phyloP scores from a whole-genome alignment of 2,797 vertebrate genomes.

The Microchirus variegatus region DNA sequence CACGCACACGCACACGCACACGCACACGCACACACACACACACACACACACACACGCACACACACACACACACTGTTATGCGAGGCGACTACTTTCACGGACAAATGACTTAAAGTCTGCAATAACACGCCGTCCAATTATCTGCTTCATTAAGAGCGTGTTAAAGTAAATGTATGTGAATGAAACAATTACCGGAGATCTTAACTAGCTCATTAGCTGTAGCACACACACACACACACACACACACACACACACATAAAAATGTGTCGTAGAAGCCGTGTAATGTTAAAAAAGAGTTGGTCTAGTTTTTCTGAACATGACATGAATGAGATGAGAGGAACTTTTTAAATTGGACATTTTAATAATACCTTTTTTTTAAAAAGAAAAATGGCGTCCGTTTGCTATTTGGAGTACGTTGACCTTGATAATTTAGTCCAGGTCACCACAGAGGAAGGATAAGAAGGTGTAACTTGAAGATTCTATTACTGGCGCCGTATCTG shows the following conservation, averaged over 20 bases:
- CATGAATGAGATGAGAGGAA: no score
- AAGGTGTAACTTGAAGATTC: no score
- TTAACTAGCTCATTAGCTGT: constrained; percentile 1
- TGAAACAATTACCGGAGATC: constrained; percentile 1
- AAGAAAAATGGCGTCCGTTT: no score
- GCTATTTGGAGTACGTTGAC: no score
- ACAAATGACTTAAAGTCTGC: constrained; percentile 11
- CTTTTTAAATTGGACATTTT: no score
- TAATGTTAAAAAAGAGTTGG: constrained; percentile 26
- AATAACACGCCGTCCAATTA: background rate
- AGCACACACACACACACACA: no score
- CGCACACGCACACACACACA: constrained; percentile 4
- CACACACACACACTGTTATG: no score
- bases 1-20: background rate
- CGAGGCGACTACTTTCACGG: background rate
- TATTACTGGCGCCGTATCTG: no score
- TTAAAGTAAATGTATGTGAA: constrained; percentile 1
- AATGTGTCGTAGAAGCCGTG: background rate
- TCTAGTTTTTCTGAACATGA: constrained; percentile 35
- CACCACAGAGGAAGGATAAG: no score
- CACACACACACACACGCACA: background rate
- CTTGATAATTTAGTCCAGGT: no score
- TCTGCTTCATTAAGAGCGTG: background rate
- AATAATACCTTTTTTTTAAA: no score
- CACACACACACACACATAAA: no score